phyloP scores from a whole-genome alignment of 2,888 invertebrate genomes.

The Tipula vernalis region DNA sequence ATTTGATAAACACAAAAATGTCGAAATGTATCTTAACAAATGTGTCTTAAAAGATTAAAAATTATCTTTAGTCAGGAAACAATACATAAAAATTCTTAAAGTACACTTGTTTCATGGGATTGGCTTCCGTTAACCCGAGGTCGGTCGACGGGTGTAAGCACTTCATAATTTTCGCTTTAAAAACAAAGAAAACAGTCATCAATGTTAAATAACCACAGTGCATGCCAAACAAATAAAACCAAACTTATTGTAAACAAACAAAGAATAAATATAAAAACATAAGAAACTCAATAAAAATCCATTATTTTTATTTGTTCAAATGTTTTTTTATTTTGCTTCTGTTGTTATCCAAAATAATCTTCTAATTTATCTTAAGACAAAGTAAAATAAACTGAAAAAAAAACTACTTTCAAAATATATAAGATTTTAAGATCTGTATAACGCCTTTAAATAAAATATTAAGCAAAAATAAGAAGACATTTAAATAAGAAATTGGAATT shows the following conservation, averaged over 20 bases:
- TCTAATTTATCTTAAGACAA: background rate
- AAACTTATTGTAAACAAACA: background rate
- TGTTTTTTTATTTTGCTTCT: background rate
- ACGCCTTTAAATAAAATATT: background rate
- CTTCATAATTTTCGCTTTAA: no score
- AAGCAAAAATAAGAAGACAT: background rate
- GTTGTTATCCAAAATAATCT: background rate
- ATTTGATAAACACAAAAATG: no score
- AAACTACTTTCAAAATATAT: background rate
- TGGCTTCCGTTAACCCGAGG: no score
- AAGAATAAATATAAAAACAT: background rate
- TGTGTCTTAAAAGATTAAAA: no score
- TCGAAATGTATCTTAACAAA: no score
- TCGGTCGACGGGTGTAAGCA: no score
- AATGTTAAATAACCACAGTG: no score
- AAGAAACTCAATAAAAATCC: background rate
- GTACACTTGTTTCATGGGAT: no score
- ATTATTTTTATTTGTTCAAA: background rate
- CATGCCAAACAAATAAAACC: background rate
- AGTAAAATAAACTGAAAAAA: background rate
- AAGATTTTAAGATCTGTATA: conserved; percentile 4
- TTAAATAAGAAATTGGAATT: background rate
- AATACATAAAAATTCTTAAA: no score
- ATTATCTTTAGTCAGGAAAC: no score
- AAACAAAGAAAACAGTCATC: no score